phyloP scores from a whole-genome alignment of 2,113 vertebrate species.

The Ginglymostoma cirratum region DNA sequence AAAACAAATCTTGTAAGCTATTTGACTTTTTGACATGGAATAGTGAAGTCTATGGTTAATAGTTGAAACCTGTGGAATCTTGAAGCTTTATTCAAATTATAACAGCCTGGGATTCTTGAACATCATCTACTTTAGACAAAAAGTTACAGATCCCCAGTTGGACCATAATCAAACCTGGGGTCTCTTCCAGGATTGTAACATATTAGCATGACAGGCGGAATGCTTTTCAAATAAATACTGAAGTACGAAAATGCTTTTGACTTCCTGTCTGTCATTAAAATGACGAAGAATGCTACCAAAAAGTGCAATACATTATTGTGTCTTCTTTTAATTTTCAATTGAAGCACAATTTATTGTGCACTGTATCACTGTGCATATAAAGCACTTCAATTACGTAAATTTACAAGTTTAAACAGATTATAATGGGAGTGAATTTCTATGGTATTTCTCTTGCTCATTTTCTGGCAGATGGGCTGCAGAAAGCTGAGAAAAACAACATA shows the following conservation, averaged over 20 bases:
- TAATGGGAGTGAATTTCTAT: neutral
- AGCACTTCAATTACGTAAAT: neutral
- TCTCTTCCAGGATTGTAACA: neutral
- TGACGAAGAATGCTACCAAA: neutral
- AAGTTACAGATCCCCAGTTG: too few species aligned
- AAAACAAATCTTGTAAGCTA: too few species aligned
- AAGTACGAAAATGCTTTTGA: neutral
- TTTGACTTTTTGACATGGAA: too few species aligned
- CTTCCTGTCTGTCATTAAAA: neutral
- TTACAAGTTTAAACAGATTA: neutral
- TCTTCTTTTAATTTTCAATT: neutral
- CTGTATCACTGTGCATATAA: neutral
- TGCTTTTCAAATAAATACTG: neutral
- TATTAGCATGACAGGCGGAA: neutral
- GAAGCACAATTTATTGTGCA: neutral
- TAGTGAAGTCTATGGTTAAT: too few species aligned
- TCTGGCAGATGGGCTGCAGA: neutral
- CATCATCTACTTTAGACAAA: too few species aligned
- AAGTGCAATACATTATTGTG: neutral
- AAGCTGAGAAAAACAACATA: neutral
- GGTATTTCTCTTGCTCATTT: neutral
- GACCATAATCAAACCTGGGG: too few species aligned
- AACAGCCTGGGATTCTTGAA: too few species aligned
- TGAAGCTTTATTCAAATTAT: too few species aligned
- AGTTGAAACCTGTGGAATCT: too few species aligned